Percentiles rank a stretch among this genome's conserved stretches.
phyloP scores from a whole-genome alignment of 2,888 invertebrate genomes.

The Bugula neritina region DNA sequence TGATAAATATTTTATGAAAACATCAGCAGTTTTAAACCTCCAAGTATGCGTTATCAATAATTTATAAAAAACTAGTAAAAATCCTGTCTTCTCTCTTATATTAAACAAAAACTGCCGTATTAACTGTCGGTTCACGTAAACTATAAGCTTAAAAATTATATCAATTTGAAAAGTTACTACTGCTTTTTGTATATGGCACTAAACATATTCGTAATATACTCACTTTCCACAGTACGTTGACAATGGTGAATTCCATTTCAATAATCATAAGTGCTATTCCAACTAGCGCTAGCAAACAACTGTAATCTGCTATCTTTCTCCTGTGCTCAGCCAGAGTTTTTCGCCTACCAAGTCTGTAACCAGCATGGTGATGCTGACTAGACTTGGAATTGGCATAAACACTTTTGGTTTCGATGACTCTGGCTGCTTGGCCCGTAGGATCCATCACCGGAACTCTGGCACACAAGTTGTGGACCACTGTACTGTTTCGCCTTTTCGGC shows the following conservation, averaged over 20 bases:
- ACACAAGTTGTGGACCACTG: background rate
- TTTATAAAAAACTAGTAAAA: no score
- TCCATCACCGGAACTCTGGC: background rate
- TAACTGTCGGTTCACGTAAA: no score
- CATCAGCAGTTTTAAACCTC: no score
- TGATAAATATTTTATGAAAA: no score
- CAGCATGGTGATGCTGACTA: slow-evolving; percentile 61
- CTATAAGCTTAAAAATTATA: no score
- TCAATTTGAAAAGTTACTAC: no score
- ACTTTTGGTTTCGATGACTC: background rate
- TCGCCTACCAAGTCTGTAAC: slow-evolving; percentile 88
- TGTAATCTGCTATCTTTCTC: slow-evolving; percentile 94
- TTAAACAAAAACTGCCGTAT: no score
- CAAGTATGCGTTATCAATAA: no score
- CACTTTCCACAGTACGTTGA: slow-evolving; percentile 75
- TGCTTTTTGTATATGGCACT: no score
- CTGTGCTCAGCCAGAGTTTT: slow-evolving; percentile 95
- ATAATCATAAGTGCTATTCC: slow-evolving; percentile 97
- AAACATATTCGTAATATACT: no score
- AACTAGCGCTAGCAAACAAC: slow-evolving; percentile 95
- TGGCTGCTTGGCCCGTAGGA: background rate
- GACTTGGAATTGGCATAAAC: background rate
- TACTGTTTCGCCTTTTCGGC: background rate
- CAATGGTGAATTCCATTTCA: slow-evolving; percentile 94
- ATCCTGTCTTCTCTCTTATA: no score